Percentiles rank a stretch among this genome's conserved stretches.
These are phyloP conservation scores for Ephestia elutella DNA, from an alignment of 1,140 invertebrate genomes.

Conservation along the genomic window DNA sequence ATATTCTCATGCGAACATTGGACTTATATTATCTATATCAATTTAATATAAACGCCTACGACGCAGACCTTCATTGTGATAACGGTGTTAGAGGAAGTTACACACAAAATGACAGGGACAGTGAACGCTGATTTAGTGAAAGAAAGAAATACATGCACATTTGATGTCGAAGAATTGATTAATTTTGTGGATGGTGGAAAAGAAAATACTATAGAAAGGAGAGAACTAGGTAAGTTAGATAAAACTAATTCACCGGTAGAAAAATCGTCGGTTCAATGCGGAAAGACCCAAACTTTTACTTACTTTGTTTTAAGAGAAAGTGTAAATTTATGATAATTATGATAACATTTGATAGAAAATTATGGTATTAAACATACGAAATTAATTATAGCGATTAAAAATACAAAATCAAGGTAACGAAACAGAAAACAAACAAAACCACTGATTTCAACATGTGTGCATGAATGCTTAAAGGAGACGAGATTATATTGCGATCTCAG, in stretches of 20 bases:
- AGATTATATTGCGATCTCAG: not conserved
- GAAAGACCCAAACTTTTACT: too few relatives aligned
- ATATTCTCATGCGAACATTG: not conserved
- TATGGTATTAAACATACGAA: too few relatives aligned
- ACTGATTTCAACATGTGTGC: too few relatives aligned
- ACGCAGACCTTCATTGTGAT: not conserved
- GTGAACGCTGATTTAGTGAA: constrained; percentile 80
- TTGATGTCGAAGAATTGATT: constrained; percentile 82
- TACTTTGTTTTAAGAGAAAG: too few relatives aligned
- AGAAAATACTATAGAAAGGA: constrained; percentile 45
- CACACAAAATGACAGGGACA: not conserved
- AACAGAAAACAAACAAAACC: too few relatives aligned
- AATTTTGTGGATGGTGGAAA: constrained; percentile 82
- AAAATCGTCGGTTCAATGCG: too few relatives aligned
- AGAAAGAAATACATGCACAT: constrained; percentile 83
- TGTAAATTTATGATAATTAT: too few relatives aligned
- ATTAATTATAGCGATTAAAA: too few relatives aligned
- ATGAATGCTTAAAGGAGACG: not conserved
- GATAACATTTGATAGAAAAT: too few relatives aligned
- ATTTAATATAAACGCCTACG: not conserved
- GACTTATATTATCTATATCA: not conserved
- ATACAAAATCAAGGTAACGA: too few relatives aligned
- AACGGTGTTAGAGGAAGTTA: not conserved
- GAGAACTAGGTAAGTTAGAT: constrained; percentile 27
- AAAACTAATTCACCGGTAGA: not conserved